Evolutionary conservation across 2,888 invertebrate species (phyloP).

Genomic region (Drosophila imparisetae): DNA sequence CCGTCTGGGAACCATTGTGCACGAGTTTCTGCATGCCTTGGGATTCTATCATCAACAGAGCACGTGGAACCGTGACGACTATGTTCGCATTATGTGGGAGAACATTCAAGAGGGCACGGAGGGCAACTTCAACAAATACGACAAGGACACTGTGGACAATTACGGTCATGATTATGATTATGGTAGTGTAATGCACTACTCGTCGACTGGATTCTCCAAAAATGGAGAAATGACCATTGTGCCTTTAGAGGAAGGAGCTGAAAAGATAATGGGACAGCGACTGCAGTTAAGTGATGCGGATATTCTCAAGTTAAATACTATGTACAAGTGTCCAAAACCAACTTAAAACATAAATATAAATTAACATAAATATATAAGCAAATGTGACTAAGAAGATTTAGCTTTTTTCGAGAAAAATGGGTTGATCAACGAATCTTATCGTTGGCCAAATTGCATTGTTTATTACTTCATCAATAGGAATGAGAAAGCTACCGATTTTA

Average conservation of each 20-base stretch:
- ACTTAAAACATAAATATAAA: too few relatives aligned
- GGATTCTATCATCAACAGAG: conserved; percentile 94
- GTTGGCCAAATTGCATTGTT: conserved; percentile 86
- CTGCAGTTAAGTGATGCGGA: conserved; percentile 76
- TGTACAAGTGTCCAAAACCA: conserved; percentile 74
- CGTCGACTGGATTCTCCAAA: conserved; percentile 89
- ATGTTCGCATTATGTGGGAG: conserved; percentile 86
- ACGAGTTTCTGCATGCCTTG: conserved; percentile 91
- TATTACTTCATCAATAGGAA: conserved; percentile 85
- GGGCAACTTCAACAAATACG: conserved; percentile 89
- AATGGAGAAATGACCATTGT: conserved; percentile 90
- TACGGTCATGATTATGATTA: conserved; percentile 91
- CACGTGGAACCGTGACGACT: conserved; percentile 90
- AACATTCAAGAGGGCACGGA: conserved; percentile 86
- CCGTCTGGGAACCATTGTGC: conserved; percentile 87
- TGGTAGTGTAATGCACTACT: conserved; percentile 92
- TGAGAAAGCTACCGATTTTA: too few relatives aligned
- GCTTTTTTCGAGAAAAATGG: conserved; percentile 86
- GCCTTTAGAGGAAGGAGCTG: conserved; percentile 81
- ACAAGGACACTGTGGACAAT: conserved; percentile 86
- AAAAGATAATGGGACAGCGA: conserved; percentile 65
- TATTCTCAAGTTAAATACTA: conserved; percentile 77
- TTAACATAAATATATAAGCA: background rate
- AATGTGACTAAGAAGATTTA: background rate
- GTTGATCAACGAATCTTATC: conserved; percentile 85